These are phyloP conservation scores for Anguilla marmorata DNA, from an alignment of 2,797 vertebrate species.

Conservation along the genomic window DNA sequence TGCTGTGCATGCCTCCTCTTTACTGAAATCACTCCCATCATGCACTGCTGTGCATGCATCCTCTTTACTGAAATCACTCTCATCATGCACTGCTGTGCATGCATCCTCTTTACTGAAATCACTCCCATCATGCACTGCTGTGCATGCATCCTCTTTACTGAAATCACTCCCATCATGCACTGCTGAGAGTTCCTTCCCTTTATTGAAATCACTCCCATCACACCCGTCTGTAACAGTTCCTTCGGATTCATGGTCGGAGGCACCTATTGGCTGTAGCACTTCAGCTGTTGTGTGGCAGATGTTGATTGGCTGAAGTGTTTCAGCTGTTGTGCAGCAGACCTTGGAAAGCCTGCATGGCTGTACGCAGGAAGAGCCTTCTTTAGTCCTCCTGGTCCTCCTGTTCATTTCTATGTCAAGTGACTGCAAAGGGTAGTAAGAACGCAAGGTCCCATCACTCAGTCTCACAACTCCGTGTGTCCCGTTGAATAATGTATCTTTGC, in stretches of 20 bases:
- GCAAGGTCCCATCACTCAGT: not conserved
- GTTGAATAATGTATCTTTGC: conserved; percentile 28
- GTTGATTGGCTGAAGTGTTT: conserved; percentile 22
- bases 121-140: conserved; percentile 28
- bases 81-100: conserved; percentile 18
- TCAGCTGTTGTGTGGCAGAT: not conserved
- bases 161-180: conserved; percentile 35
- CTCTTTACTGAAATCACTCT: conserved; percentile 22
- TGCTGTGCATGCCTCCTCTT: conserved; percentile 23
- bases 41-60: not conserved
- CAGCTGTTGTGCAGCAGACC: conserved; percentile 27
- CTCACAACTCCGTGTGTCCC: conserved; percentile 8
- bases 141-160: conserved; percentile 17
- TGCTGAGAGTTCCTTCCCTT: not conserved
- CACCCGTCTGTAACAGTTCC: not conserved
- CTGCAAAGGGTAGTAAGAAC: not conserved
- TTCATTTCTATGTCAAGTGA: conserved; percentile 10
- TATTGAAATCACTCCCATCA: conserved; percentile 1
- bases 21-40: conserved; percentile 17
- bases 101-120: conserved; percentile 31
- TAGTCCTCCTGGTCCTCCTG: conserved; percentile 32
- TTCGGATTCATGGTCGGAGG: conserved; percentile 25
- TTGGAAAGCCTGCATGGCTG: conserved; percentile 9
- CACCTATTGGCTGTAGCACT: conserved; percentile 31
- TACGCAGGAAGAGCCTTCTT: not conserved